These are phyloP conservation scores for Resseliella maxima DNA, from an alignment of 2,888 invertebrate genomes.

Conservation along the genomic window DNA sequence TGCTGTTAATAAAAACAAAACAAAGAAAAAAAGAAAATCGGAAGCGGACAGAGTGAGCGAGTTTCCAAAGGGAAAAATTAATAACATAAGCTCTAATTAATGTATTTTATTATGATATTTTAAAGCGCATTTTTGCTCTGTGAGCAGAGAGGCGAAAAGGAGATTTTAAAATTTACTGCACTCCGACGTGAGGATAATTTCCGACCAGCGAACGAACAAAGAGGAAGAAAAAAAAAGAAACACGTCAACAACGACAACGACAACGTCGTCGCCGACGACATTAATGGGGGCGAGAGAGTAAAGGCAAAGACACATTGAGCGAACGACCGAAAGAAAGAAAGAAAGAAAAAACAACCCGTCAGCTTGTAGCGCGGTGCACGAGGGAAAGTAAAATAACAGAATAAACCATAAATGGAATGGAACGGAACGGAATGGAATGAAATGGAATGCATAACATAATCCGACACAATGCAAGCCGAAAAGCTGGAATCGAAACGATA, in stretches of 20 bases:
- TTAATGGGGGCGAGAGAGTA: no score
- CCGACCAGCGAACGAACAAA: background rate
- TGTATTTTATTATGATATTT: conserved; percentile 28
- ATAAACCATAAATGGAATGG: background rate
- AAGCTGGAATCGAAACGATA: conserved; percentile 28
- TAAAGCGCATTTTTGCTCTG: background rate
- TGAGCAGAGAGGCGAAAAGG: background rate
- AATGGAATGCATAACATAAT: conserved; percentile 19
- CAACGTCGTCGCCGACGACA: background rate
- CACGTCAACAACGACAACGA: background rate
- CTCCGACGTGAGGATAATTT: background rate
- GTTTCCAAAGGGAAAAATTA: conserved; percentile 3
- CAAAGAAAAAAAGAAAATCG: background rate
- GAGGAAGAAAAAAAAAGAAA: no score
- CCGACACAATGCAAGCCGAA: conserved; percentile 32
- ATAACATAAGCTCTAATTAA: conserved; percentile 38
- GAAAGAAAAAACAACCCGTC: background rate
- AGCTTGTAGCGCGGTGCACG: background rate
- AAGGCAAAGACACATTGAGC: background rate
- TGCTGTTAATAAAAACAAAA: background rate
- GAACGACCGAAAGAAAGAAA: no score
- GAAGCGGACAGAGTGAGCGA: background rate
- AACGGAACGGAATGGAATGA: no score
- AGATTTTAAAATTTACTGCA: conserved; percentile 33
- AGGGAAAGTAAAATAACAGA: background rate